These are phyloP conservation scores for Caenorhabditis tropicalis DNA, from an alignment of 1,140 invertebrate genomes.

Conservation along the genomic window DNA sequence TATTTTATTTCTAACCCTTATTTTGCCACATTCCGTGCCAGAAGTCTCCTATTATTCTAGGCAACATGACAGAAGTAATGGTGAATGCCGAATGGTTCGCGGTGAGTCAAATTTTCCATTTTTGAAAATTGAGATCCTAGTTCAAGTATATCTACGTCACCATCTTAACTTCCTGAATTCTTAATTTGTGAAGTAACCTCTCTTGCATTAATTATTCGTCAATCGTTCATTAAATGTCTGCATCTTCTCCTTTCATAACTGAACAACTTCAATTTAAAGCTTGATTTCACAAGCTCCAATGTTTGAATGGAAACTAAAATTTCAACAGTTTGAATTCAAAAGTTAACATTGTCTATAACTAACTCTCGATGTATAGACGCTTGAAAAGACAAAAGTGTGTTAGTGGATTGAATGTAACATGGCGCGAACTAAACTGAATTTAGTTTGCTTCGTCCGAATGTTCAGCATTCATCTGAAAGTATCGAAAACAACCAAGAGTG, in stretches of 20 bases:
- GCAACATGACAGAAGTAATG: background rate
- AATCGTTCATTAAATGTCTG: background rate
- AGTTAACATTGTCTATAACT: no score
- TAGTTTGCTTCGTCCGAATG: background rate
- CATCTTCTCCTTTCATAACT: background rate
- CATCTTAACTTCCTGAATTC: background rate
- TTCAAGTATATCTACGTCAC: conserved; percentile 15
- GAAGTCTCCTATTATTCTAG: background rate
- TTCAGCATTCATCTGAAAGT: background rate
- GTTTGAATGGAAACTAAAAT: no score
- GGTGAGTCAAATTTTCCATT: background rate
- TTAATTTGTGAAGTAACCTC: background rate
- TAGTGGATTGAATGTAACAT: background rate
- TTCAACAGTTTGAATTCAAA: no score
- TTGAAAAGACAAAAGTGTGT: background rate
- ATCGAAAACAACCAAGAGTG: background rate
- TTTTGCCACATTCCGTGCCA: no score
- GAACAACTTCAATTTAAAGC: background rate
- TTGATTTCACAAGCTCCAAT: no score
- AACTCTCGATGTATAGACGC: no score
- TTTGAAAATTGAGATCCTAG: background rate
- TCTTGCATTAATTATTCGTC: background rate
- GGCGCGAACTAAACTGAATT: background rate
- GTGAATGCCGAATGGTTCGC: conserved; percentile 8
- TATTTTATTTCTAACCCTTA: background rate